phyloP scores from a whole-genome alignment of 2,888 invertebrate species.

The Ichneumoninae sp. region DNA sequence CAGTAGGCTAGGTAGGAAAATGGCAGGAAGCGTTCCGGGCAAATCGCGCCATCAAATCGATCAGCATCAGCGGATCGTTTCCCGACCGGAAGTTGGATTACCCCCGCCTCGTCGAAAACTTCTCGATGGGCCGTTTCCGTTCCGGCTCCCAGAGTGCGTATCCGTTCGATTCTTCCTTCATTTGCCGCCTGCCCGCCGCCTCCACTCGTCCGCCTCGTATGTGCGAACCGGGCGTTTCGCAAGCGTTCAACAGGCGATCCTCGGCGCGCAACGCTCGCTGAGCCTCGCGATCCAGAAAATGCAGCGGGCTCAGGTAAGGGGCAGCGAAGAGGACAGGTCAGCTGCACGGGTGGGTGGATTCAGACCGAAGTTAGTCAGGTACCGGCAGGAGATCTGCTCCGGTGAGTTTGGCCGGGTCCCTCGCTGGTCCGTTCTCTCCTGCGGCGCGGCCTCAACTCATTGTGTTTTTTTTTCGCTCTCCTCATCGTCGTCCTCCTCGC shows the following conservation, averaged over 20 bases:
- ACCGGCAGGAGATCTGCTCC: slow-evolving; percentile 80
- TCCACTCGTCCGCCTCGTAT: not conserved
- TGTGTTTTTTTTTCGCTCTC: slow-evolving; percentile 56
- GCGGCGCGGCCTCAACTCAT: slow-evolving; percentile 41
- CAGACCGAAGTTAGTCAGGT: slow-evolving; percentile 76
- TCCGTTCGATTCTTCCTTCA: slow-evolving; percentile 63
- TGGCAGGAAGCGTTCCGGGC: slow-evolving; percentile 58
- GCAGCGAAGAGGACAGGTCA: slow-evolving; percentile 75
- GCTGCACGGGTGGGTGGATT: slow-evolving; percentile 76
- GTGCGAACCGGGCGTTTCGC: not conserved
- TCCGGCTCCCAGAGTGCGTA: slow-evolving; percentile 51
- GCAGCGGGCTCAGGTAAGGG: slow-evolving; percentile 68
- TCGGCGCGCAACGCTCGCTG: slow-evolving; percentile 7
- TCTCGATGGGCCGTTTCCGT: slow-evolving; percentile 64
- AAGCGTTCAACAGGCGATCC: not conserved
- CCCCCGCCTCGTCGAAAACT: slow-evolving; percentile 53
- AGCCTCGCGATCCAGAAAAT: slow-evolving; percentile 67
- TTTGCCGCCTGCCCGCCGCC: not conserved
- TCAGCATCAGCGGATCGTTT: slow-evolving; percentile 42
- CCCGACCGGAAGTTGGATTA: slow-evolving; percentile 60
- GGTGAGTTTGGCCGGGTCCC: slow-evolving; percentile 74
- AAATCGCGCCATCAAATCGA: slow-evolving; percentile 61
- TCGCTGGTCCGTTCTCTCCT: slow-evolving; percentile 61
- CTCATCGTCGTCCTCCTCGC: slow-evolving; percentile 29
- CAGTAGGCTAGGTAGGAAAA: not conserved